Evolutionary conservation across 1,140 invertebrate species (phyloP), one percentile per base, ranked within the genome.

Genomic region (Araneus ventricosus): DNA sequence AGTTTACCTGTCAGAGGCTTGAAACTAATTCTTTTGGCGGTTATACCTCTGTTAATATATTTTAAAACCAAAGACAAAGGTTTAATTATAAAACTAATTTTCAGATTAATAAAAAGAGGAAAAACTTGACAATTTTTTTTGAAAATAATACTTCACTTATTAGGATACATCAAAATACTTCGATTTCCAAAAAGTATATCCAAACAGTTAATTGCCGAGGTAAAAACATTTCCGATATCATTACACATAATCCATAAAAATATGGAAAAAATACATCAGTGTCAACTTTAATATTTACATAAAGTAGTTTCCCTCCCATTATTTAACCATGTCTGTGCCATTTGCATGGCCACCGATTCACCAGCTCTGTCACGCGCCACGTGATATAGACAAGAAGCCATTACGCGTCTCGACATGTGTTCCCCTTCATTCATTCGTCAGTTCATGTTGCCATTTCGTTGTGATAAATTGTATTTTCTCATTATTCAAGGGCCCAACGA

Each of bases 331-430:
- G 57, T 84, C 80, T 27, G 22, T 70, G 34, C n/a, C 34, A 88
- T 88, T 88, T 88, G 87, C 87, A 88, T 88, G 61, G 39, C 37
- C 63, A 75, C 87, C 87, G 41, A 88, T 88, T 63, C 63, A 88
- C 75, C 87, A 75, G 8, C 24, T 8, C 17, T 75, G 63, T 70
- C 87, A 70, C 87, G 34, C 3, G n/a, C 39, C 30, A 87, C 85
- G 85, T 87, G 87, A 75, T 70, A 34, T 30, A 7, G 63, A 88
- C 61, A 41, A 88, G 63, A 75, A 75, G 87, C 57, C 87, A 88
- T 75, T 75, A 75, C 34, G 61, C 10, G 14, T 45, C 80, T 22
- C 39, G 6, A 82, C 39, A 82, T 82, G 39, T n/a, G 24, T 82
- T 57, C 45, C 27, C n/a, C 10, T 17, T 52, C 82, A 24, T 24